Evolutionary conservation across 2,797 vertebrate genomes (phyloP), one percentile per base, ranked within the genome.

Genomic region (Scolopax rusticola): DNA sequence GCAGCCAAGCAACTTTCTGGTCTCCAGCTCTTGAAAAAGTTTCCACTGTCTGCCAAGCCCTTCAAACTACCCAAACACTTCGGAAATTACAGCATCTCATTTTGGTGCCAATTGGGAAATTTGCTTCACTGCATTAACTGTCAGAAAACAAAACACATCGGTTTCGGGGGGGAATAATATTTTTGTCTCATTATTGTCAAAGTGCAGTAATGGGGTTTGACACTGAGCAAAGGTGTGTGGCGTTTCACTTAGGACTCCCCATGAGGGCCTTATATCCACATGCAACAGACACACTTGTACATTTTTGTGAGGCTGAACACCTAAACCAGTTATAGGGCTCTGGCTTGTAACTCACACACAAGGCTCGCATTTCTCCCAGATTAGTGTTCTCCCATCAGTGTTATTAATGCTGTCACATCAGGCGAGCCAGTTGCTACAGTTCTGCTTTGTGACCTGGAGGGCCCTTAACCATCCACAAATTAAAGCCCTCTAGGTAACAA

Each of bases 21-120:
- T 45, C 53, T 85, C 73, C 36, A 51, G 57, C n/a, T 78, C 79
- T 84, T 86, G 51, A 51, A 83, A 93, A 92, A 33, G 50, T 70
- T 95, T 92, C 90, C 69, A 12, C 33, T n/a, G 48, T 38, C 80
- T 90, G 89, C 87, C 83, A 81, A 95, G 67, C 14, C 36, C 70
- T 90, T 75, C 53, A 16, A 81, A 86, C 57, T 89, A 70, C 73
- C 76, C 85, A 25, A 92, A 91, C 65, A 23, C 65, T 91, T 78
- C 0, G 4, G 94, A 93, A 95, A 95, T 96, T 73, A 88, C 87
- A 95, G 69, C 43, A 90, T 84, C 63, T 84, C 14, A 5, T 59
- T 90, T 88, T 79, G 47, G 70, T 95, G 93, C 85, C 85, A 93
- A 4, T 4, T 73, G 70, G 87, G 83, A 86, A 86, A 82, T 79